Percentiles rank a stretch among this genome's conserved stretches.
phyloP scores from a whole-genome alignment of 2,113 vertebrate species.

The Nanorana parkeri region DNA sequence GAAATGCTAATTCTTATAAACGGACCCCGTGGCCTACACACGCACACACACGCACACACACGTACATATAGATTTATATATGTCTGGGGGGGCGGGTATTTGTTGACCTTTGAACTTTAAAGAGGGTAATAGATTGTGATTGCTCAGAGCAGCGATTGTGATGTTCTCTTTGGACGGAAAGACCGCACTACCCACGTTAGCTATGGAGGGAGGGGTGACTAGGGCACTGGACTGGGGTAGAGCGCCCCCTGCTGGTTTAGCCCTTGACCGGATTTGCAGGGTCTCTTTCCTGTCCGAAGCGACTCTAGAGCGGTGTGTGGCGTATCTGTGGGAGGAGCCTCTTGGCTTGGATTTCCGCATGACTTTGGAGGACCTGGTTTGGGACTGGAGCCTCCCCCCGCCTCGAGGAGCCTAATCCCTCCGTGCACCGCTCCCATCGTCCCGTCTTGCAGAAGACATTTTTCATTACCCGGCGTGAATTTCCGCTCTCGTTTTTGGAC shows the following conservation, averaged over 20 bases:
- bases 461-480: not conserved
- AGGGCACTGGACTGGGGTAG: not conserved
- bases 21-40: no score
- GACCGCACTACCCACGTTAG: not conserved
- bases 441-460: not conserved
- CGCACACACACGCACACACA: no score
- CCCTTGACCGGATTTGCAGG: slow-evolving; percentile 17
- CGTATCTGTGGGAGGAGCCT: no score
- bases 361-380: not conserved
- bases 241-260: not conserved
- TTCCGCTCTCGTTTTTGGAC: not conserved
- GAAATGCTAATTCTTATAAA: no score
- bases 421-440: not conserved
- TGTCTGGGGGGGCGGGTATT: no score
- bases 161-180: no score
- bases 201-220: not conserved
- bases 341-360: no score
- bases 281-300: not conserved
- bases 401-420: not conserved
- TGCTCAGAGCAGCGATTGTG: no score
- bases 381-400: not conserved
- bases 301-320: not conserved
- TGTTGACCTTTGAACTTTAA: no score
- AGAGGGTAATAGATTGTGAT: no score
- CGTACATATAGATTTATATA: no score